Evolutionary conservation across 30 jellyfish, hydroid and myxozoan genomes (phyloP).

Genomic region (Turritopsis rubra): DNA sequence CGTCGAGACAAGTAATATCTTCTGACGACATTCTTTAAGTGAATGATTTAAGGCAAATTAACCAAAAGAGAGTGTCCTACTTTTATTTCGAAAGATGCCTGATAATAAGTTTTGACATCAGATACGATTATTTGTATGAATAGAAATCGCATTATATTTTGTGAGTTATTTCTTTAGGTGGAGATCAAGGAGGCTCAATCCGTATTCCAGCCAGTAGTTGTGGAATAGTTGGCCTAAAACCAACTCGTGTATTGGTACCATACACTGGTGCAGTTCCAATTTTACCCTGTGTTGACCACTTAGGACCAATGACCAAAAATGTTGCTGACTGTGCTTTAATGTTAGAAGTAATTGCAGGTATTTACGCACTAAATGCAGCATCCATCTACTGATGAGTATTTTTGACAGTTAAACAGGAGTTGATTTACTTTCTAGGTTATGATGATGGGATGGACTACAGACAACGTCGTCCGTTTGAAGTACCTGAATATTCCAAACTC

Average conservation of each 20-base stretch:
- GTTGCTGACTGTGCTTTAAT: slow-evolving; percentile 23
- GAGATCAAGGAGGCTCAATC: slow-evolving; percentile 17
- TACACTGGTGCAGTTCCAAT: slow-evolving; percentile 17
- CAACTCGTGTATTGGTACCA: slow-evolving; percentile 28
- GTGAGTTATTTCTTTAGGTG: not conserved
- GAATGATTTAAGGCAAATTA: no score
- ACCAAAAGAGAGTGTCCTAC: no score
- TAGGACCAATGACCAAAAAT: slow-evolving; percentile 15
- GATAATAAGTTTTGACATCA: no score
- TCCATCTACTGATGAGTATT: not conserved
- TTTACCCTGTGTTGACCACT: slow-evolving; percentile 8
- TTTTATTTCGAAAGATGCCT: no score
- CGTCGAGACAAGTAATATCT: no score
- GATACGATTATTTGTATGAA: no score
- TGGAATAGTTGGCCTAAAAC: slow-evolving; percentile 19
- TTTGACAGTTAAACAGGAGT: not conserved
- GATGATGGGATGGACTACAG: slow-evolving; percentile 9
- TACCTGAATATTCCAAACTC: slow-evolving; percentile 1
- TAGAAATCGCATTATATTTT: no score
- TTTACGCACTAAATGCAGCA: not conserved
- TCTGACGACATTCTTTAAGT: no score
- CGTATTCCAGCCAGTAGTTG: slow-evolving; percentile 19
- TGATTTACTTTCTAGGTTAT: not conserved
- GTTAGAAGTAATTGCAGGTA: slow-evolving; percentile 23
- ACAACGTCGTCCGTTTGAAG: slow-evolving; percentile 10